Base-by-base conservation (phyloP, 2,113 vertebrate genomes). In the Apteryx owenii region DNA sequence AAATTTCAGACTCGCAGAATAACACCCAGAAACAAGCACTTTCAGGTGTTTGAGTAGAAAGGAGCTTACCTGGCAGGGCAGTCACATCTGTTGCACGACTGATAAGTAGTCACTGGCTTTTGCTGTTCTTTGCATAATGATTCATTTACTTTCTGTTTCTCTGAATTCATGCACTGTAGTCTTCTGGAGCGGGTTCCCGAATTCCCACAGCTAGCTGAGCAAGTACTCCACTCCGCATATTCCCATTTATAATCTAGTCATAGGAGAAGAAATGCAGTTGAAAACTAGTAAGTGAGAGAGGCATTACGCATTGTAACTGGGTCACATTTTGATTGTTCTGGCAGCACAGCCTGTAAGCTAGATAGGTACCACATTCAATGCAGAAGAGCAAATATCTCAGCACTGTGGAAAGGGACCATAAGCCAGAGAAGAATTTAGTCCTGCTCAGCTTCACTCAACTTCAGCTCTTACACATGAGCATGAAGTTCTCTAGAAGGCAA, bases 161-260 rank as follows among this genome's bases (percentile, higher is more conserved):
- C 92, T 12, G 92, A 25, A 18, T 84, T 95, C 38, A 96, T 26
- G 65, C 99, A 99, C 58, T 56, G 97, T 2, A 97, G 89, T 50
- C 88, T 97, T 96, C 97, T 98, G 68, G 97, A 90, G 31, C 97
- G 98, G 19, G 94, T 97, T 50, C 99, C 99, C 48, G 90, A 88
- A 76, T 97, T 98, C 60, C 99, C 99, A 88, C 99, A 99, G 85
- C 98, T 98, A 40, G 98, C 94, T 33, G 99, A 99, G 96, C 99
- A 99, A 9, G 81, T 75, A 6, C 97, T 98, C 99, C 98, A 99
- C 70, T 98, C 97, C 2, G 97, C 97, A 31, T 98, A 97, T 64
- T 97, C 97, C 99, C 99, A 99, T 29, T 80, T 91, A 29, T 97
- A 98, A 92, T 93, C 99, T 99, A 97, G 12, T 69, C 54, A 93